These are phyloP conservation scores for Scaptomyza pallida DNA, from an alignment of 1,140 invertebrate species.

Conservation along the genomic window DNA sequence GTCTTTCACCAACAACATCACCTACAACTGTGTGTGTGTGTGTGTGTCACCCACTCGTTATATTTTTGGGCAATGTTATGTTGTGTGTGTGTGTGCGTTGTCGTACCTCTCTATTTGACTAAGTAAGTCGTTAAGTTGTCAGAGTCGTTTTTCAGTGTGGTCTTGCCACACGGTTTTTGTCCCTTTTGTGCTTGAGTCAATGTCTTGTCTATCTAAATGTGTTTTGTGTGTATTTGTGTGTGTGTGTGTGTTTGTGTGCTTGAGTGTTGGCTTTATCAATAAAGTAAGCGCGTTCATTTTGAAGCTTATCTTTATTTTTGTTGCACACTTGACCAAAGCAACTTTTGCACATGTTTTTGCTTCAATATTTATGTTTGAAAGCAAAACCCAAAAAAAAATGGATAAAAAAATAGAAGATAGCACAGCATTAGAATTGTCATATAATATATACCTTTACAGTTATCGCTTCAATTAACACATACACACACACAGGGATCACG, in stretches of 20 bases:
- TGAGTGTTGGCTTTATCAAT: conserved; percentile 67
- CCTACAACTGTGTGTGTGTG: too few relatives aligned
- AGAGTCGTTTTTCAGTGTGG: conserved; percentile 61
- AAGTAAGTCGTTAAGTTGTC: conserved; percentile 79
- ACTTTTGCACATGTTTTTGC: too few relatives aligned
- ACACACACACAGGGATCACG: too few relatives aligned
- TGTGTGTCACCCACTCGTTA: conserved; percentile 16
- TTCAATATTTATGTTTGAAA: too few relatives aligned
- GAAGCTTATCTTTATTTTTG: conserved; percentile 10
- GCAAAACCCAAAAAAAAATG: background rate
- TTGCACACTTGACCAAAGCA: conserved; percentile 21
- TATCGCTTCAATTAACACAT: background rate
- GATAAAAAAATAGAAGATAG: background rate
- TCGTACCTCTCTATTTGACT: conserved; percentile 63
- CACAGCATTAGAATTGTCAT: conserved; percentile 5
- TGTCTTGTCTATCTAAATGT: background rate
- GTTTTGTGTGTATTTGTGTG: background rate
- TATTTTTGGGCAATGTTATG: conserved; percentile 54
- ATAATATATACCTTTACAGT: conserved; percentile 22
- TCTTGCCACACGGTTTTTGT: conserved; percentile 2
- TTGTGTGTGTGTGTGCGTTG: conserved; percentile 21
- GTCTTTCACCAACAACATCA: background rate
- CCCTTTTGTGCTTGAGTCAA: background rate
- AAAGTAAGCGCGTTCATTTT: conserved; percentile 47
- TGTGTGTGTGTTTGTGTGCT: background rate